A percentile compares a stretch with the other conserved stretches of the same genome.
phyloP scores from a whole-genome alignment of 2,888 invertebrate species.

The Drosophila paranaensis region DNA sequence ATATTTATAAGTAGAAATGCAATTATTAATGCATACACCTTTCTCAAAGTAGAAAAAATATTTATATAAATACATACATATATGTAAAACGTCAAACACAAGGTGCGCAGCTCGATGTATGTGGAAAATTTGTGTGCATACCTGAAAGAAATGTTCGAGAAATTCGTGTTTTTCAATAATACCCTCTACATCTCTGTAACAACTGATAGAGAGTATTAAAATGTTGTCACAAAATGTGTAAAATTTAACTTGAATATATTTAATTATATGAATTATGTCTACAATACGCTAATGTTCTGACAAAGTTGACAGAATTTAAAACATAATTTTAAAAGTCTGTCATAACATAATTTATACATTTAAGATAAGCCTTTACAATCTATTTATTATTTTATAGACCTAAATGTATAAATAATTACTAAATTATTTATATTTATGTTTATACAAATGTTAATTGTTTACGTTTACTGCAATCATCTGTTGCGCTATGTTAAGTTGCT shows the following conservation, averaged over 20 bases:
- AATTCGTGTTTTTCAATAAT: constrained; percentile 48
- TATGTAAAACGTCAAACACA: constrained; percentile 32
- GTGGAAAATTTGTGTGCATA: constrained; percentile 27
- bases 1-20: constrained; percentile 71
- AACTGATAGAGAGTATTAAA: not conserved
- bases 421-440: not conserved
- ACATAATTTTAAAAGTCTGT: no score
- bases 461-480: not conserved
- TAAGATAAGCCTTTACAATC: no score
- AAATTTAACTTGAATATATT: no score
- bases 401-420: no score
- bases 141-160: constrained; percentile 34
- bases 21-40: constrained; percentile 63
- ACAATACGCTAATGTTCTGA: no score
- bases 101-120: constrained; percentile 35
- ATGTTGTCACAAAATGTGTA: not conserved
- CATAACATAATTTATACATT: not conserved
- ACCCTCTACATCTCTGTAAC: constrained; percentile 7
- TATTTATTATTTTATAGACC: no score
- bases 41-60: constrained; percentile 25
- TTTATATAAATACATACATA: constrained; percentile 16
- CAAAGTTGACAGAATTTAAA: no score
- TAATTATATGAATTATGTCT: no score
- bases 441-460: not conserved
- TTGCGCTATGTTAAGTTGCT: not conserved